These are phyloP conservation scores for Adela reaumurella DNA, from an alignment of 2,888 invertebrate species.

Conservation along the genomic window DNA sequence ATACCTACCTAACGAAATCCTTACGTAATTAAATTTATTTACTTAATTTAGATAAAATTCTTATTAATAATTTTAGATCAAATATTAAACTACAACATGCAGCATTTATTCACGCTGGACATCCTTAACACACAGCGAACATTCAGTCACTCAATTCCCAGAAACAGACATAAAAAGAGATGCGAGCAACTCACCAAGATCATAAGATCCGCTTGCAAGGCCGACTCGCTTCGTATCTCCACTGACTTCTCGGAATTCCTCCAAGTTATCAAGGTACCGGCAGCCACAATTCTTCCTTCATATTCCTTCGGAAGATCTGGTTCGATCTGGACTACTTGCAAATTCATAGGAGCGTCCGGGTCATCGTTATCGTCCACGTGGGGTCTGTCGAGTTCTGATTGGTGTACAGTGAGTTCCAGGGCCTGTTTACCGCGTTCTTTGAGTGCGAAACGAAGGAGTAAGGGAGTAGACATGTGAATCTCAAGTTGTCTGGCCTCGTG, in stretches of 20 bases:
- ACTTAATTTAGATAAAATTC: too few species aligned
- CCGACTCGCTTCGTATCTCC: slow-evolving; percentile 29
- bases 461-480: slow-evolving; percentile 32
- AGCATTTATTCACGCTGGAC: too few species aligned
- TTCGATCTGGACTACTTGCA: slow-evolving; percentile 43
- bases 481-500: slow-evolving; percentile 38
- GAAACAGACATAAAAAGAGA: too few species aligned
- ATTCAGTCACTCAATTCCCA: too few species aligned
- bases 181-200: slow-evolving; percentile 40
- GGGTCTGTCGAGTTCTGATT: slow-evolving; percentile 27
- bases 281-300: slow-evolving; percentile 35
- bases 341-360: slow-evolving; percentile 38
- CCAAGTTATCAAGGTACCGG: slow-evolving; percentile 35
- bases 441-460: slow-evolving; percentile 31
- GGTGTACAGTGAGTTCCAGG: slow-evolving; percentile 34
- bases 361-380: slow-evolving; percentile 15
- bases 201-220: slow-evolving; percentile 37
- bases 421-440: slow-evolving; percentile 26
- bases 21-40: too few species aligned
- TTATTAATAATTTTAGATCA: too few species aligned
- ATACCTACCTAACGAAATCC: too few species aligned
- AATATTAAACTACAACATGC: too few species aligned
- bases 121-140: too few species aligned
- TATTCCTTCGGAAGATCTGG: slow-evolving; percentile 24
- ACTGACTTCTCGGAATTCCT: slow-evolving; percentile 34